phyloP scores from a whole-genome alignment of 1,140 invertebrate species.

The Lordiphosa clarofinis region DNA sequence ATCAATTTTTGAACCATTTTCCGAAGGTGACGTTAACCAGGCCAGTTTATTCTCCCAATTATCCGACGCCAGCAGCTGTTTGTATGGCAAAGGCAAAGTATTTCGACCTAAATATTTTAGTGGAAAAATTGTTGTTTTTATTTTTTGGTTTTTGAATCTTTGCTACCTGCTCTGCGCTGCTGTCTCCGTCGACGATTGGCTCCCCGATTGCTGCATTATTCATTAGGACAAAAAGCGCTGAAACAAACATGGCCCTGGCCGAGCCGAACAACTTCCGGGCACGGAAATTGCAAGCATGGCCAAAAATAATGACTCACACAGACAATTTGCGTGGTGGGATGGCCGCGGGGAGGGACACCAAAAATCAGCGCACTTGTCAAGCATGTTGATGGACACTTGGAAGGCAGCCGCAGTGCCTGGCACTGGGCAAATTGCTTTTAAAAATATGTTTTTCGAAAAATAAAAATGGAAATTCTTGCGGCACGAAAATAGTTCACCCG shows the following conservation, averaged over 20 bases:
- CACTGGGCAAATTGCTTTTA: constrained; percentile 62
- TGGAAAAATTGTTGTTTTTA: constrained; percentile 40
- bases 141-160: constrained; percentile 29
- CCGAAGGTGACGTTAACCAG: no score
- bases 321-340: constrained; percentile 26
- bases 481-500: constrained; percentile 49
- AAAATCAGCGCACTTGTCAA: constrained; percentile 76
- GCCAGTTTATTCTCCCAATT: no score
- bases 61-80: constrained; percentile 1
- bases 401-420: constrained; percentile 39
- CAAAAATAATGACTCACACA: constrained; percentile 73
- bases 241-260: constrained; percentile 37
- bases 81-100: constrained; percentile 24
- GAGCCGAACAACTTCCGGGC: constrained; percentile 43
- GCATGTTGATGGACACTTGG: constrained; percentile 73
- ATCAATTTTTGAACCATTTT: no score
- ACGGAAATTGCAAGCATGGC: constrained; percentile 74
- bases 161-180: constrained; percentile 18
- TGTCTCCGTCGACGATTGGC: constrained; percentile 23
- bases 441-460: constrained; percentile 38
- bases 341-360: constrained; percentile 1
- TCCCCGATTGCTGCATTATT: constrained; percentile 64
- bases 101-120: constrained; percentile 76
- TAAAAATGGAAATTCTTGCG: constrained; percentile 35
- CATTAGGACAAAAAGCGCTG: constrained; percentile 46